Conservation (phyloP, 2,888 invertebrate species). For the Ophion costatus region DNA sequence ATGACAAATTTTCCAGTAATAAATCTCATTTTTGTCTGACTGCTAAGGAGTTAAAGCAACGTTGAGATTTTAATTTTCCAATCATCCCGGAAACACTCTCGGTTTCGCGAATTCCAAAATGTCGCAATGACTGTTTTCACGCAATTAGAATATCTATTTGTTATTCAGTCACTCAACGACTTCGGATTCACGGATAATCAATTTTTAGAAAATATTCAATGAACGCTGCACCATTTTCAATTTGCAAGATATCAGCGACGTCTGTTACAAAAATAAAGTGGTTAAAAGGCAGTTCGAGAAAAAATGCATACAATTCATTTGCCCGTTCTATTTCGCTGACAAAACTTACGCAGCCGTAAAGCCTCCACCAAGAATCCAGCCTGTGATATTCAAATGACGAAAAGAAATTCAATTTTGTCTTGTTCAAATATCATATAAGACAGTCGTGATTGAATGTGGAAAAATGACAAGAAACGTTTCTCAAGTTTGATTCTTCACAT, state of each 20-base stretch:
- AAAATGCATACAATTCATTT: neutral
- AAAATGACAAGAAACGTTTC: neutral
- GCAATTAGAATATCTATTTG: too few relatives aligned
- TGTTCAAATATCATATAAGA: neutral
- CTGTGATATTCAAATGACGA: neutral
- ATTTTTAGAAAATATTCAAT: too few relatives aligned
- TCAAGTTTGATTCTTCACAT: neutral
- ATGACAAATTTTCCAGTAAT: too few relatives aligned
- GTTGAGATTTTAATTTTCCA: too few relatives aligned
- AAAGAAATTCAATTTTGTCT: neutral
- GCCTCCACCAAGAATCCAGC: neutral
- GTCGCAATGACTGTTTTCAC: too few relatives aligned
- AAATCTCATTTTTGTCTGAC: too few relatives aligned
- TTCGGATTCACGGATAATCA: too few relatives aligned
- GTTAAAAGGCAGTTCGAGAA: too few relatives aligned
- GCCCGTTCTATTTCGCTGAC: neutral
- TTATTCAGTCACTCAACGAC: too few relatives aligned
- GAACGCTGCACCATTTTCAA: neutral
- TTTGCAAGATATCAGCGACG: neutral
- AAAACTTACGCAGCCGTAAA: neutral
- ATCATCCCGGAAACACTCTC: too few relatives aligned
- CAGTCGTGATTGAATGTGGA: neutral
- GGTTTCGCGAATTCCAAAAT: too few relatives aligned
- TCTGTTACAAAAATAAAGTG: neutral
- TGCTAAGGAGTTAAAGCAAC: too few relatives aligned